Percentiles rank a stretch among this genome's conserved stretches.
Evolutionary conservation across 2,113 vertebrate species (phyloP).

Genomic region (Notarius quadriscutis): DNA sequence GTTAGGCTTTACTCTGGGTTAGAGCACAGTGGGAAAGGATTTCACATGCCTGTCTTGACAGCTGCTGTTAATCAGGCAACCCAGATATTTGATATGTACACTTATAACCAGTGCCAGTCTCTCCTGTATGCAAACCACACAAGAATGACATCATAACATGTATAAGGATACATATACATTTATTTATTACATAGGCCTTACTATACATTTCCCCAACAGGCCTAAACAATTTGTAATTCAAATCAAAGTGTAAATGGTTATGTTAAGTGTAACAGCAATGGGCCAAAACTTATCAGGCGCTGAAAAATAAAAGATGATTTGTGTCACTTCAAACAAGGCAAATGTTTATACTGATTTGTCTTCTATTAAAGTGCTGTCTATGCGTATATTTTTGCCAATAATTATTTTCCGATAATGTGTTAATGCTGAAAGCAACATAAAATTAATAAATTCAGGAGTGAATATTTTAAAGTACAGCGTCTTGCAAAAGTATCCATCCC

Average conservation of each 20-base stretch:
- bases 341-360: not conserved
- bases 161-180: not conserved
- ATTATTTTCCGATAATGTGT: not conserved
- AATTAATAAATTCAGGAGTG: not conserved
- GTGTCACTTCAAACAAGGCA: not conserved
- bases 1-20: slow-evolving; percentile 10
- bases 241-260: not conserved
- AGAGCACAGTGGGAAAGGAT: not conserved
- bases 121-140: not conserved
- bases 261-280: not conserved
- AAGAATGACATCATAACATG: not conserved
- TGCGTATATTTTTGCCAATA: not conserved
- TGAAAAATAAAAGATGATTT: not conserved
- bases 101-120: not conserved
- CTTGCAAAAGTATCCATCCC: too few relatives aligned
- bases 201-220: not conserved
- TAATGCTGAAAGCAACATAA: not conserved
- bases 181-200: not conserved
- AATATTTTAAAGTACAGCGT: not conserved
- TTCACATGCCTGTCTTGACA: not conserved
- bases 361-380: not conserved
- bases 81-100: slow-evolving; percentile 3
- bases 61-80: slow-evolving; percentile 20
- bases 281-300: not conserved
- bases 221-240: not conserved